Evolutionary conservation across 2,888 invertebrate genomes (phyloP), one percentile per base, ranked within the genome.

Genomic region (Acanthosepion lycidas): DNA sequence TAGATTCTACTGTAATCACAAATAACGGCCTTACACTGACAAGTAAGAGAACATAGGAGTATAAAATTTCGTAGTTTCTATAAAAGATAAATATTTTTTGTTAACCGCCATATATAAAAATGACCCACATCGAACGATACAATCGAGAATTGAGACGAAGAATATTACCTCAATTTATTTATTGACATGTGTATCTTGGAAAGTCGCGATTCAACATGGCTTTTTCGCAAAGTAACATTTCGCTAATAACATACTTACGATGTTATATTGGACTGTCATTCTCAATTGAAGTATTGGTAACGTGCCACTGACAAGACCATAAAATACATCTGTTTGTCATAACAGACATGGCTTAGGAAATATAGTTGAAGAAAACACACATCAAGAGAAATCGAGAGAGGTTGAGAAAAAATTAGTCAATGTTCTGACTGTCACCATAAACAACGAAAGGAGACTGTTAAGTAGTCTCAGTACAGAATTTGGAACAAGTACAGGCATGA

Each of bases 381-480:
- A 5, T 15, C 33, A n/a, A n/a, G n/a, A n/a, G n/a, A 78, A 15
- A 12, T n/a, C 12, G n/a, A 33, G n/a, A 78, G 33, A 33, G 59
- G 5, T 20, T 5, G 23, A 59, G n/a, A 12, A n/a, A n/a, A n/a
- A 78, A 78, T 78, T n/a, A 78, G 78, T 33, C n/a, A 78, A 12
- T 78, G n/a, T 78, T n/a, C 78, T n/a, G 78, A n/a, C 78, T 78
- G 78, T 78, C 78, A 78, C 78, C 78, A 78, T 78, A 78, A 78
- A 78, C 78, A 78, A 78, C 18, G n/a, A n/a, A 33, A 5, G 18
- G 12, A 78, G 78, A 78, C 9, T 9, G 9, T 33, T 78, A 33
- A 33, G 78, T 78, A n/a, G 78, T 12, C 20, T 78, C n/a, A 33
- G 18, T 9, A 33, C n/a, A 78, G 78, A 78, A 15, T n/a, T 9